Base-by-base conservation (phyloP, 2,888 invertebrate species). In the Epinotia bilunana region DNA sequence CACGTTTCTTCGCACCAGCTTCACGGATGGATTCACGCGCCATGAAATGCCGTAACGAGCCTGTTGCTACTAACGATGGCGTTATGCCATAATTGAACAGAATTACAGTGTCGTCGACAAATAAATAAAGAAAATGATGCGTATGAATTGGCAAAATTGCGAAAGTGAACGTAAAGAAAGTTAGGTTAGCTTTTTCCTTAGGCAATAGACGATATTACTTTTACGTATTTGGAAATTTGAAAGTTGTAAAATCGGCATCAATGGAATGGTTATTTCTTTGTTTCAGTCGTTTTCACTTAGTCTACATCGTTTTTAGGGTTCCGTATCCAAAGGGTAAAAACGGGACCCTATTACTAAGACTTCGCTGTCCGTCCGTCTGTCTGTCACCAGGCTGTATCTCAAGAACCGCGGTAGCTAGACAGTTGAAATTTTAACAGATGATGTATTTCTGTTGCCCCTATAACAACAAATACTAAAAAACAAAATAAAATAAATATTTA, bases 111-210 rank as follows among this genome's bases (percentile, higher is more conserved):
- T 43, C 63, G 68, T 53, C 39, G 33, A 55, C 58, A 60, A 71
- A 71, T 61, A 67, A 74, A 63, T 57, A 69, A 62, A 70, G 65
- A 75, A 74, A 74, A 67, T 64, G 39, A 75, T 71, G 53, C 71
- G 60, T 71, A 65, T n/a, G 53, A 71, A 74, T 61, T 61, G 74
- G 74, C 60, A 16, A 7, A 74, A 16, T 46, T 49, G 53, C 71
- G 71, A 71, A 75, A 75, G 74, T 71, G 65, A 75, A 67, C 7
- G 20, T 53, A n/a, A 65, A 55, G 70, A 71, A 75, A 75, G 74
- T 53, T 53, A 13, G 63, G n/a, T 20, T 23, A 3, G 43, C 57
- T n/a, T 49, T n/a, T 61, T 39, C 53, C 23, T 57, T 39, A 11
- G 16, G 53, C 33, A 49, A 39, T 46, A 53, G 18, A 13, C 20